Conservation (phyloP, 2,113 vertebrate genomes). For the Phalacrocorax aristotelis region DNA sequence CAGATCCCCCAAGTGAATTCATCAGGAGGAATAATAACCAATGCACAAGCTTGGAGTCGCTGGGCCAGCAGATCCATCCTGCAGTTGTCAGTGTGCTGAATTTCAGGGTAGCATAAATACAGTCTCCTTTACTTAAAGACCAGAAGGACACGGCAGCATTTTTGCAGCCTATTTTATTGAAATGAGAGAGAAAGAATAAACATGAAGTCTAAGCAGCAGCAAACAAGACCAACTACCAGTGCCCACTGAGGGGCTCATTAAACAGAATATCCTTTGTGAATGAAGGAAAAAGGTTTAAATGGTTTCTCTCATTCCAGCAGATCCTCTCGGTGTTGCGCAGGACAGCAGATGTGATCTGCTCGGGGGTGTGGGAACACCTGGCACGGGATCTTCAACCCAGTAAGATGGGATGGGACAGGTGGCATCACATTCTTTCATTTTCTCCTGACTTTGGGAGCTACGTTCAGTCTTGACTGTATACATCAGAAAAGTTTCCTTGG, state of each 20-base stretch:
- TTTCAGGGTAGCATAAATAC: background rate
- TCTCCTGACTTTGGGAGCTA: background rate
- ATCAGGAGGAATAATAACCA: constrained; percentile 5
- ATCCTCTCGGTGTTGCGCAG: background rate
- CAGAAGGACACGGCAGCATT: background rate
- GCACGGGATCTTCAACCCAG: rapidly evolving
- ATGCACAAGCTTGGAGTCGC: background rate
- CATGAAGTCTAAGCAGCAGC: background rate
- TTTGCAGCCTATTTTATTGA: background rate
- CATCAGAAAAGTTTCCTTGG: background rate
- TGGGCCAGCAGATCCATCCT: constrained; percentile 19
- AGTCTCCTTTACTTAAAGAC: background rate
- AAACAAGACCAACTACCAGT: background rate
- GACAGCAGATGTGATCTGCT: background rate
- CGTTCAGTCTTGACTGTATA: background rate
- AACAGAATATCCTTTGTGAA: background rate
- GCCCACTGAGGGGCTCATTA: background rate
- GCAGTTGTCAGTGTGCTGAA: background rate
- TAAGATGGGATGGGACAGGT: background rate
- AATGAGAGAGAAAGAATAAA: background rate
- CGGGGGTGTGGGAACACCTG: background rate
- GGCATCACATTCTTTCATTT: background rate
- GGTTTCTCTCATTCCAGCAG: background rate
- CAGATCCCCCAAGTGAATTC: background rate
- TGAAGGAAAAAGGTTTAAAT: background rate